These are phyloP conservation scores for Dolichallabes microphthalmus DNA, from an alignment of 2,113 vertebrate species.

Conservation along the genomic window DNA sequence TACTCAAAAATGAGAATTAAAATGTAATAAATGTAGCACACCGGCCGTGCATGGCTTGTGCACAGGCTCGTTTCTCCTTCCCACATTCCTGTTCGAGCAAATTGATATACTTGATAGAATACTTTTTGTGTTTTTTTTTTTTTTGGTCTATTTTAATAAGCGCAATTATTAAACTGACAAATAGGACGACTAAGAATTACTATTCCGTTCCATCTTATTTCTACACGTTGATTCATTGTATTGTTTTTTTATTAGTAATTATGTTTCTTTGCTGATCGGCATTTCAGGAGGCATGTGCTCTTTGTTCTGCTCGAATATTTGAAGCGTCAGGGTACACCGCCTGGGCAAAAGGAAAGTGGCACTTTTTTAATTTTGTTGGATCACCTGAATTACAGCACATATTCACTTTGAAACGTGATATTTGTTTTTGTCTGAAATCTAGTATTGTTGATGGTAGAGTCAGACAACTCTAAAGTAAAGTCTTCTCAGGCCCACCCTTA, in stretches of 20 bases:
- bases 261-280: constrained; percentile 5
- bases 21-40: neutral
- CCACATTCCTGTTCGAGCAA: neutral
- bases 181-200: neutral
- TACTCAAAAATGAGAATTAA: neutral
- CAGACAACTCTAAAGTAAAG: too few relatives aligned
- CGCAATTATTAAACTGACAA: constrained; percentile 20
- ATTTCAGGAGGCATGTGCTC: constrained; percentile 16
- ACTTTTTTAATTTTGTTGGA: too few relatives aligned
- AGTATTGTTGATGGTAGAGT: too few relatives aligned
- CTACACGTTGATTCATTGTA: neutral
- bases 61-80: neutral
- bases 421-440: too few relatives aligned
- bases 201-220: neutral
- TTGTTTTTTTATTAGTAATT: neutral
- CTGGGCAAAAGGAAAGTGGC: too few relatives aligned
- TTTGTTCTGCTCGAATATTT: neutral
- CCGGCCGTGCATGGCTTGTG: neutral
- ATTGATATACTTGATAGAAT: neutral
- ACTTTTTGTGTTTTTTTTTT: neutral
- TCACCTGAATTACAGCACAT: too few relatives aligned
- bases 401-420: too few relatives aligned
- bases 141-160: neutral
- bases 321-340: neutral
- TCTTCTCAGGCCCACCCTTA: too few relatives aligned